phyloP scores from a whole-genome alignment of 2,797 vertebrate genomes.

The Coreius guichenoti region DNA sequence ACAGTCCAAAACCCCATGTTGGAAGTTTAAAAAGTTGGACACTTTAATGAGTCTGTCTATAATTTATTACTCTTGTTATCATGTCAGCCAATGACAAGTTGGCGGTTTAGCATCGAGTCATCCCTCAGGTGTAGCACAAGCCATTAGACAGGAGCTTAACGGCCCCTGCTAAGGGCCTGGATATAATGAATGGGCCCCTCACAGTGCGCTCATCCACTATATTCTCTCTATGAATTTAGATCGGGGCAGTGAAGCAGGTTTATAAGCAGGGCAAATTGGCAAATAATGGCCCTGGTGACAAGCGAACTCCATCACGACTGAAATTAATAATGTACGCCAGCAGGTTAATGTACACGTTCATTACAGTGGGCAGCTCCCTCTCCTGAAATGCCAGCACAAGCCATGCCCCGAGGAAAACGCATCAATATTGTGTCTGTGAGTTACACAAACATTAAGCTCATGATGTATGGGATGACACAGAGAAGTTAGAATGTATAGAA shows the following conservation, averaged over 20 bases:
- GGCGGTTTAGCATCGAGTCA: conserved; percentile 59
- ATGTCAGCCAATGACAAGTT: conserved; percentile 35
- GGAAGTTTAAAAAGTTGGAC: background rate
- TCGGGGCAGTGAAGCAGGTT: conserved; percentile 70
- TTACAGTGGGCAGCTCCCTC: conserved; percentile 65
- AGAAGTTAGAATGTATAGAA: background rate
- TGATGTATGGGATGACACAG: conserved; percentile 2
- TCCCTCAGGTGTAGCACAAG: conserved; percentile 72
- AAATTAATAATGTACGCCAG: conserved; percentile 76
- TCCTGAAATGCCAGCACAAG: conserved; percentile 66
- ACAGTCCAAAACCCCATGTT: background rate
- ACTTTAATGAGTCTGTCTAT: conserved; percentile 15
- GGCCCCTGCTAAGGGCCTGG: conserved; percentile 68
- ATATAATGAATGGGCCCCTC: conserved; percentile 74
- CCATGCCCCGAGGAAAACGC: conserved; percentile 19
- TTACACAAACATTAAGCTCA: conserved; percentile 29
- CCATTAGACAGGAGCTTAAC: conserved; percentile 75
- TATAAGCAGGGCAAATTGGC: conserved; percentile 77
- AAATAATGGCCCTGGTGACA: conserved; percentile 79
- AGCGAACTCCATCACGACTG: conserved; percentile 73
- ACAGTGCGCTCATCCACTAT: conserved; percentile 67
- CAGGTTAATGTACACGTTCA: conserved; percentile 72
- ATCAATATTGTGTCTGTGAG: conserved; percentile 7
- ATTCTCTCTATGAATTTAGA: conserved; percentile 79
- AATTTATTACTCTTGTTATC: conserved; percentile 45